Evolutionary conservation across 2,113 vertebrate species (phyloP).

Genomic region (Bufo gargarizans): DNA sequence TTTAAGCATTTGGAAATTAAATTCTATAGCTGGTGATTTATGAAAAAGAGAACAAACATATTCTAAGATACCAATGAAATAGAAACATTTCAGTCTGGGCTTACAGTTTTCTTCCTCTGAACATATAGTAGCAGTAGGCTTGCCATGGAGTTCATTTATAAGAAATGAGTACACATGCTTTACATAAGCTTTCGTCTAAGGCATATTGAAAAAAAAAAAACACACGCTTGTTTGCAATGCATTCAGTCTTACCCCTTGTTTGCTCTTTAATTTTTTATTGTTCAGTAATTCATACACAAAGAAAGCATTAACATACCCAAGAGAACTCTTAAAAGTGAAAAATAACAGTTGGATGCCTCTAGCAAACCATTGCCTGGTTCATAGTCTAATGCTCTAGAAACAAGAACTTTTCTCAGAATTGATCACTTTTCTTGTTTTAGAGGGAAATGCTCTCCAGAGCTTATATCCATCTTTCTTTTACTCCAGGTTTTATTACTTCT

Average conservation of each 20-base stretch:
- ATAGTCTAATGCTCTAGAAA: slow-evolving; percentile 79
- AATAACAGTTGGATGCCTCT: slow-evolving; percentile 67
- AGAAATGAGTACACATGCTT: slow-evolving; percentile 47
- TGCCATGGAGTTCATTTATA: slow-evolving; percentile 40
- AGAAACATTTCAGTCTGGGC: neutral
- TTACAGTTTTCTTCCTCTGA: neutral
- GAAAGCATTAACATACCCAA: slow-evolving; percentile 74
- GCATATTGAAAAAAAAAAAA: slow-evolving; percentile 13
- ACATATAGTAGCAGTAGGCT: neutral
- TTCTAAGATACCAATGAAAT: neutral
- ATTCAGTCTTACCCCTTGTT: slow-evolving; percentile 74
- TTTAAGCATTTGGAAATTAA: neutral
- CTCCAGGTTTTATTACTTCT: slow-evolving; percentile 83
- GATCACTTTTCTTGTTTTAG: slow-evolving; percentile 76
- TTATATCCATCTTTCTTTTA: slow-evolving; percentile 82
- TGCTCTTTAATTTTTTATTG: slow-evolving; percentile 78
- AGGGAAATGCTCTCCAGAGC: slow-evolving; percentile 77
- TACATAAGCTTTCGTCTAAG: slow-evolving; percentile 37
- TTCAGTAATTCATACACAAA: slow-evolving; percentile 76
- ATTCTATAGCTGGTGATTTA: no score
- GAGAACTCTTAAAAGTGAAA: slow-evolving; percentile 76
- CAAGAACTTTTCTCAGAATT: slow-evolving; percentile 79
- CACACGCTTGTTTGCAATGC: slow-evolving; percentile 63
- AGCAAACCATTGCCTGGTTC: slow-evolving; percentile 78
- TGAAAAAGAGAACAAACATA: neutral